Evolutionary conservation across 2,797 vertebrate species (phyloP), one percentile per base, ranked within the genome.

Genomic region (Acanthopagrus latus): DNA sequence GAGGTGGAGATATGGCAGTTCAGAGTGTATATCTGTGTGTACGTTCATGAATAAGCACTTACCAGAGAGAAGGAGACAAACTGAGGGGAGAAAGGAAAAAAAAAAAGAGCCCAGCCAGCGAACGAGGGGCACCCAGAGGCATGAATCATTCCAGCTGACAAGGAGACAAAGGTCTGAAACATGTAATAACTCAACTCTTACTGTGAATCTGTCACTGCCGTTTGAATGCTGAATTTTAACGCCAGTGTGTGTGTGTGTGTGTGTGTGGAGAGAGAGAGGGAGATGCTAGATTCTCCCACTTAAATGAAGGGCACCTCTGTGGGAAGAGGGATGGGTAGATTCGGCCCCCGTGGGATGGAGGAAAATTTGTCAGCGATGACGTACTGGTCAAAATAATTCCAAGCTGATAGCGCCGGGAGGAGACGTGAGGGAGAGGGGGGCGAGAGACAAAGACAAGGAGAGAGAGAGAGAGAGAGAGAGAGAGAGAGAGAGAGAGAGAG

Each of bases 61-160:
- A 74, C 80, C 46, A 68, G 74, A 4, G 63, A 78, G 76, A 69
- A 71, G 54, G 64, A 84, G 76, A 88, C 69, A 84, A 78, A 81
- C 71, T 25, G 57, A 66, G 72, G 64, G 57, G 29, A 58, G 56
- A 21, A 38, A 20, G 18, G 12, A 14, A 21, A 38, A 68, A 56
- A 23, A 60, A 27, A 33, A 74, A 74, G 43, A 27, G 13, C 23
- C 13, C 71, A 59, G 75, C 44, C 63, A 71, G 81, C 0, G 33
- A 74, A 18, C 75, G 38, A 51, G 75, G 81, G 64, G 66, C 82
- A 76, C 66, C 82, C 63, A 63, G 75, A 77, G 80, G 83, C 82
- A 91, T 92, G 88, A 93, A 94, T 93, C 89, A 93, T 84, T 50
- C 79, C 73, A 52, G 78, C 82, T 90, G 91, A 93, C 90, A 90